A percentile compares a stretch with the other conserved stretches of the same genome.
Evolutionary conservation across 2,113 vertebrate species (phyloP).

Genomic region (Mesembrinibis cayennensis): DNA sequence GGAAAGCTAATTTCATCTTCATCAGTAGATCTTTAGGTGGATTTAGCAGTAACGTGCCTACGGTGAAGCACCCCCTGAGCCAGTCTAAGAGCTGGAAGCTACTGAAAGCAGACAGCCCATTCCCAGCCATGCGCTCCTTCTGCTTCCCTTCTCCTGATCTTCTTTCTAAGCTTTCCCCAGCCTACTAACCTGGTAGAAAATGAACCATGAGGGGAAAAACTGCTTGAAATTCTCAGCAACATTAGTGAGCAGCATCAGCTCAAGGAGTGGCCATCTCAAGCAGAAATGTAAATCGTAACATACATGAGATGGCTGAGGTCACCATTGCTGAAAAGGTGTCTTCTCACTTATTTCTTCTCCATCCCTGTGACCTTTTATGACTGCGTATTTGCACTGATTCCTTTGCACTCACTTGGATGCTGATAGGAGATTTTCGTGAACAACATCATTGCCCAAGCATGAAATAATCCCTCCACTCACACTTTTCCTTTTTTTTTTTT

Average conservation of each 20-base stretch:
- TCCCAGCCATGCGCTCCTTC: neutral
- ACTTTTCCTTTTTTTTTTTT: neutral
- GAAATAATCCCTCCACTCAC: neutral
- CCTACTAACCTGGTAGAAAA: neutral
- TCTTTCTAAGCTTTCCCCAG: neutral
- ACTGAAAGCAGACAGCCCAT: rapidly evolving
- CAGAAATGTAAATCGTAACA: neutral
- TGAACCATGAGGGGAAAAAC: neutral
- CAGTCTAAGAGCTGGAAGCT: neutral
- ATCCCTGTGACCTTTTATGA: neutral
- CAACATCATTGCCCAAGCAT: neutral
- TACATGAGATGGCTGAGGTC: neutral
- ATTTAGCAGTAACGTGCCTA: neutral
- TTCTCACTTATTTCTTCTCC: neutral
- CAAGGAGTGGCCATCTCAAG: neutral
- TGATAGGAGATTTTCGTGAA: neutral
- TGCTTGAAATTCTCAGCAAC: neutral
- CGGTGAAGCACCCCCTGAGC: neutral
- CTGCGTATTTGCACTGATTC: neutral
- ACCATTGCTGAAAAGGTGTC: neutral
- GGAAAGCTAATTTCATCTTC: neutral
- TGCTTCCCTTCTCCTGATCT: neutral
- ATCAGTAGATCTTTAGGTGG: neutral
- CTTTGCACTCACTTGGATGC: neutral
- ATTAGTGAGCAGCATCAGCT: neutral